Evolutionary conservation across 2,888 invertebrate genomes (phyloP), one percentile per base, ranked within the genome.

Genomic region (Atethmia centrago): DNA sequence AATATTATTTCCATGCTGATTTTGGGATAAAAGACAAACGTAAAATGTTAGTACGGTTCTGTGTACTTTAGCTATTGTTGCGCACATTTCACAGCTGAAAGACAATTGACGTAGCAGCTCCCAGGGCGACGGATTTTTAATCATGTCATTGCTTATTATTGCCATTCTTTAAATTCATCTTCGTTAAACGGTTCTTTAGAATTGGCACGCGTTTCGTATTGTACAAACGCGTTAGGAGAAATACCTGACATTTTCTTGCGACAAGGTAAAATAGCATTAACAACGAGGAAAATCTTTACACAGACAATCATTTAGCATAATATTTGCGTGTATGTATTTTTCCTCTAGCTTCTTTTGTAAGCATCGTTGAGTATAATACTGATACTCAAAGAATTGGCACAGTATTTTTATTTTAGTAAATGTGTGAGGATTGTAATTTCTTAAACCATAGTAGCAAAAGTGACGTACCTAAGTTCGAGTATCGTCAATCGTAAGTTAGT

Each of bases 1-100:
- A 89, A 90, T 84, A 86, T 82, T 85, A 82, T 85, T 85, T 80
- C 80, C 86, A 84, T 85, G 80, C 80, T 82, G 84, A 84, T 85
- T 85, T 85, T 58, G 53, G 75, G 79, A 85, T 78, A 77, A 84
- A 84, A 84, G 81, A 74, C 76, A 79, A 78, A 66, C 83, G 72
- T 83, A 79, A 83, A 85, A 83, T 74, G 77, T 78, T 78, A 74
- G 75, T 77, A 83, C 36, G 77, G 74, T 56, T 66, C 58, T 63
- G 58, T 79, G 40, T 74, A 56, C 65, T 72, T 47, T 45, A 72
- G 58, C 75, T 70, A 79, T 85, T 79, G 79, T 83, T 77, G 73
- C 40, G 74, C 71, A 80, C 74, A 77, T 78, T 73, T 76, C 73
- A 47, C 77, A 63, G 73, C 64, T 66, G 73, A 67, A 71, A 83